Conservation (phyloP, 1,140 invertebrate species). For the Hylaeus volcanicus region DNA sequence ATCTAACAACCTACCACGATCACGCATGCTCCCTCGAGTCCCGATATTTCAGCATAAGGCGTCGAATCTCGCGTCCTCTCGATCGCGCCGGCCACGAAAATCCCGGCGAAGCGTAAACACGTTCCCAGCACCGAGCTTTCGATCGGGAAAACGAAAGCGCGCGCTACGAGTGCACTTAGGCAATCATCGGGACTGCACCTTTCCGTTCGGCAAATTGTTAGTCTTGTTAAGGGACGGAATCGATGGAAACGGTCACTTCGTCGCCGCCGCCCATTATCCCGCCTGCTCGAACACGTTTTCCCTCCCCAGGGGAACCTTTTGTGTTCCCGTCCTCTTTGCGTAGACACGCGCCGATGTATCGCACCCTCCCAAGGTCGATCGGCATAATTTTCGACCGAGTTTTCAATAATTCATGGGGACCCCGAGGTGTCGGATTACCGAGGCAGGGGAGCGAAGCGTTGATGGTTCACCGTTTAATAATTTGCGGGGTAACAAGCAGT, state of each 20-base stretch:
- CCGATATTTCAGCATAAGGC: too few relatives aligned
- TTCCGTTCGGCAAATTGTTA: constrained; percentile 60
- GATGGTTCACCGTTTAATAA: constrained; percentile 33
- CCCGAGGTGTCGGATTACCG: constrained; percentile 35
- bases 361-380: neutral
- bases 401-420: constrained; percentile 67
- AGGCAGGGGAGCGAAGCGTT: neutral
- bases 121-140: neutral
- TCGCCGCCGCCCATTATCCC: constrained; percentile 46
- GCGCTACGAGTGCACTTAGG: constrained; percentile 35
- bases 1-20: too few relatives aligned
- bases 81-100: neutral
- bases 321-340: neutral
- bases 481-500: neutral
- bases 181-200: constrained; percentile 1
- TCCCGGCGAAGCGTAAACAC: constrained; percentile 12
- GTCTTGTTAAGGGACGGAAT: constrained; percentile 57
- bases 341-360: neutral
- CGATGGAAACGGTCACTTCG: constrained; percentile 39
- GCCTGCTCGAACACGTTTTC: constrained; percentile 39
- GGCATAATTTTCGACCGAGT: constrained; percentile 58
- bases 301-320: constrained; percentile 1
- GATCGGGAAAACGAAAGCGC: constrained; percentile 23
- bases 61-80: too few relatives aligned
- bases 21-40: too few relatives aligned